Conservation (phyloP, 2,113 vertebrate species). For the Protobothrops mucrosquamatus region DNA sequence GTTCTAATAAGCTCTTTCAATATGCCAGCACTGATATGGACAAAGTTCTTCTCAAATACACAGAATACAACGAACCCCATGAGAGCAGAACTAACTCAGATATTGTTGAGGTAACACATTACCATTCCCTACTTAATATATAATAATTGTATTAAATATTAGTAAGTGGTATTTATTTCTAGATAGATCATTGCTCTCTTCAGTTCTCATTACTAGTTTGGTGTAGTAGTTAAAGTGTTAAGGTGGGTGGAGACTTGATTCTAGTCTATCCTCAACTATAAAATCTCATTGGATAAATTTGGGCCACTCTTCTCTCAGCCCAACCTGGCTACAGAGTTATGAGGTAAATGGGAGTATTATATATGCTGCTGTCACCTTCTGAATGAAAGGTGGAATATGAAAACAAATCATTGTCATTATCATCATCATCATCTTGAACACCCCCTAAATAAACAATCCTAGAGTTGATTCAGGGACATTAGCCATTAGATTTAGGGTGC, state of each 20-base stretch:
- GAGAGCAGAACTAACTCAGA: slow-evolving; percentile 99
- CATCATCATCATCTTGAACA: not conserved
- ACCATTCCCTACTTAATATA: not conserved
- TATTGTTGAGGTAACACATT: slow-evolving; percentile 94
- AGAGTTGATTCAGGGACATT: not conserved
- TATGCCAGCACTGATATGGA: slow-evolving; percentile 99
- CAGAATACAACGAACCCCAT: slow-evolving; percentile 98
- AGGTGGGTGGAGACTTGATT: not conserved
- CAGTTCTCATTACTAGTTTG: not conserved
- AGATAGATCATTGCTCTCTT: not conserved
- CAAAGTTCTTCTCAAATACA: slow-evolving; percentile 99
- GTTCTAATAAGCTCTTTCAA: slow-evolving; percentile 99
- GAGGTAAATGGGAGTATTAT: not conserved
- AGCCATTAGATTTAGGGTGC: not conserved
- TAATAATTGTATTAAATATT: not conserved
- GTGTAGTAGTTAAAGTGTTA: not conserved
- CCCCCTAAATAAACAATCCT: not conserved
- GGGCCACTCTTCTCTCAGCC: not conserved
- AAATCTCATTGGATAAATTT: not conserved
- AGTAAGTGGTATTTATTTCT: not conserved
- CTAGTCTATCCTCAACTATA: not conserved
- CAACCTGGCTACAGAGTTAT: not conserved
- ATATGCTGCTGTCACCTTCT: not conserved
- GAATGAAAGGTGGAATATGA: not conserved
- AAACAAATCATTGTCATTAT: not conserved